A percentile compares a stretch with the other conserved stretches of the same genome.
phyloP scores from a whole-genome alignment of 2,113 vertebrate species.

The Rhadina sibilatrix region DNA sequence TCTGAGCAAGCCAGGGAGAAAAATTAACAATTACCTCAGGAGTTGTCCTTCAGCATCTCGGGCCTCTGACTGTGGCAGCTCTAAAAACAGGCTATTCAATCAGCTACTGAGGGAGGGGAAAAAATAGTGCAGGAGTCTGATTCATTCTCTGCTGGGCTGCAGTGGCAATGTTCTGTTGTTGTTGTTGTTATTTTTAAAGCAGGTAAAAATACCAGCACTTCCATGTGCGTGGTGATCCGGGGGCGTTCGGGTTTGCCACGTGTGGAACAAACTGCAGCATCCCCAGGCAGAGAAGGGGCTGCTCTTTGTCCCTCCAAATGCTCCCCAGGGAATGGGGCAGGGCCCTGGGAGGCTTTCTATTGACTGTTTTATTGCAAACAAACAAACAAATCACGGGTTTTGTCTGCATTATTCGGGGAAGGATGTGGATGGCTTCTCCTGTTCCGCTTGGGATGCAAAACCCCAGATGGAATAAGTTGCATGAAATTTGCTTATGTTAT shows the following conservation, averaged over 20 bases:
- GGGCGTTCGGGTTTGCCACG: neutral
- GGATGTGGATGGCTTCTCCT: neutral
- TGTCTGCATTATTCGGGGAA: neutral
- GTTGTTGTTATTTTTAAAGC: conserved; percentile 66
- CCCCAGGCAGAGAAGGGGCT: neutral
- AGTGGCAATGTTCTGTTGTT: conserved; percentile 25
- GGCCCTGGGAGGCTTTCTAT: neutral
- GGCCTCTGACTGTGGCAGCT: neutral
- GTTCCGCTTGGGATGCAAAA: neutral
- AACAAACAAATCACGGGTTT: neutral
- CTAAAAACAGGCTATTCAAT: conserved; percentile 24
- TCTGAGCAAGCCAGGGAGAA: neutral
- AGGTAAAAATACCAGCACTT: conserved; percentile 58
- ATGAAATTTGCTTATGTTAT: neutral
- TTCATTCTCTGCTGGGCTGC: conserved; percentile 49
- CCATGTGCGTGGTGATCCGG: neutral
- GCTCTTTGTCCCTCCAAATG: neutral
- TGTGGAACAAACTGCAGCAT: neutral
- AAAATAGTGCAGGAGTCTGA: conserved; percentile 37
- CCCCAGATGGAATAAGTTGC: neutral
- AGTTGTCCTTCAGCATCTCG: neutral
- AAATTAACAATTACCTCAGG: neutral
- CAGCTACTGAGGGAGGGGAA: neutral
- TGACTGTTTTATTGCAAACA: neutral
- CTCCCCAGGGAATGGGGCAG: neutral